phyloP scores from a whole-genome alignment of 2,113 vertebrate species.

The Typhlomys cinereus region DNA sequence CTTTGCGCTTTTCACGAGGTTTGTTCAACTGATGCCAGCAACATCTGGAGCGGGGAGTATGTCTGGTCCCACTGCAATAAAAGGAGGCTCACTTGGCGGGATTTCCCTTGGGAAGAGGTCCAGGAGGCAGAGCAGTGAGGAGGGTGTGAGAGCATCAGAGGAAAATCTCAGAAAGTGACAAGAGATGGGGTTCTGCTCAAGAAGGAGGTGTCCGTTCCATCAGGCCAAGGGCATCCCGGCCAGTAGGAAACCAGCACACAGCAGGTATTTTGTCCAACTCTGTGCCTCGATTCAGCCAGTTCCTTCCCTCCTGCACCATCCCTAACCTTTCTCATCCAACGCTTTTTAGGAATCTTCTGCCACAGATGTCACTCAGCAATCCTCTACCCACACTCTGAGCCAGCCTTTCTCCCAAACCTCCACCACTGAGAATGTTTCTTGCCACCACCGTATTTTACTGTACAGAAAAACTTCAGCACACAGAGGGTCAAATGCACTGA shows the following conservation, averaged over 20 bases:
- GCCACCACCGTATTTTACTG: neutral
- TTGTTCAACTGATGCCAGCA: constrained; percentile 39
- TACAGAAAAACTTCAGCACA: neutral
- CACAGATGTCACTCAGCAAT: neutral
- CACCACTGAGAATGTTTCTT: neutral
- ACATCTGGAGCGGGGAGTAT: constrained; percentile 66
- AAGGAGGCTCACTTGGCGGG: constrained; percentile 34
- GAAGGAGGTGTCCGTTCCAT: neutral
- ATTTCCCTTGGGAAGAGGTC: constrained; percentile 20
- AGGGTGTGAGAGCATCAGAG: neutral
- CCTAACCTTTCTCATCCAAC: neutral
- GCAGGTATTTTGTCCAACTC: neutral
- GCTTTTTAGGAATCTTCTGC: neutral
- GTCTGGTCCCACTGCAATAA: constrained; percentile 42
- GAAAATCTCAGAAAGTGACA: neutral
- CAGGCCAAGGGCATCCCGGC: neutral
- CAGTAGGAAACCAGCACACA: too few relatives aligned
- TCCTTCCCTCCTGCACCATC: neutral
- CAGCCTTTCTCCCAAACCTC: neutral
- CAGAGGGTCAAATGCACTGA: neutral
- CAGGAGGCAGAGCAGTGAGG: neutral
- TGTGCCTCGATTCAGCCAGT: neutral
- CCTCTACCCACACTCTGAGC: neutral
- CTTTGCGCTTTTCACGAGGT: constrained; percentile 53
- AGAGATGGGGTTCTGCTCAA: neutral